phyloP scores from a whole-genome alignment of 2,888 invertebrate species.

The Plusia festucae region DNA sequence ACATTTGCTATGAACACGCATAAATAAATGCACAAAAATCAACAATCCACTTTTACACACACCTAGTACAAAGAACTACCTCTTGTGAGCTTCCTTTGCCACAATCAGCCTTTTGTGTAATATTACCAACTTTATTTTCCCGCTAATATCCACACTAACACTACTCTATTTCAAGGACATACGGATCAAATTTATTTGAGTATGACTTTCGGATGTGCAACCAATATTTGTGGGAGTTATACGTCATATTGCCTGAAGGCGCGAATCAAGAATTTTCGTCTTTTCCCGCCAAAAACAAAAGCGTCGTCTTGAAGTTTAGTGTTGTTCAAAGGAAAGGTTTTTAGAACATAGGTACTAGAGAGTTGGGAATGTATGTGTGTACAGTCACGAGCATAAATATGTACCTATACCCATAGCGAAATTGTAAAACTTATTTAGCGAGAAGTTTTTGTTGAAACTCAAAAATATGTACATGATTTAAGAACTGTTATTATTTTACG shows the following conservation, averaged over 20 bases:
- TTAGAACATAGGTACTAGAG: too few species aligned
- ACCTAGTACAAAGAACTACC: slow-evolving; percentile 49
- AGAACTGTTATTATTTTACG: too few species aligned
- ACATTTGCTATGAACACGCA: slow-evolving; percentile 19
- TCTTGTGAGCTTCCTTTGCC: slow-evolving; percentile 64
- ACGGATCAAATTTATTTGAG: slow-evolving; percentile 26
- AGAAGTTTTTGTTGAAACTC: too few species aligned
- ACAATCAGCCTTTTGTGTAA: slow-evolving; percentile 73
- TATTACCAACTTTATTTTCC: slow-evolving; percentile 43
- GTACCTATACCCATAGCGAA: too few species aligned
- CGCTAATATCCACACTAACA: neutral
- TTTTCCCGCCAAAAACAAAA: slow-evolving; percentile 71
- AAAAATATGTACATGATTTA: too few species aligned
- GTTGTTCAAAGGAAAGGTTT: slow-evolving; percentile 52
- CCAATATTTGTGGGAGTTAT: slow-evolving; percentile 33
- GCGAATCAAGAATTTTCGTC: slow-evolving; percentile 72
- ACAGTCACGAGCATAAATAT: too few species aligned
- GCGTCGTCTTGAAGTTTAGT: slow-evolving; percentile 55
- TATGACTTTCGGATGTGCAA: slow-evolving; percentile 6
- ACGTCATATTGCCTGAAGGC: slow-evolving; percentile 69
- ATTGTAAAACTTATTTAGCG: too few species aligned
- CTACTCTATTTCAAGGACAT: neutral
- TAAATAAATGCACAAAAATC: slow-evolving; percentile 53
- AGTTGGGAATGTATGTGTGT: too few species aligned
- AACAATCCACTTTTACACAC: slow-evolving; percentile 56